A percentile compares a stretch with the other conserved stretches of the same genome.
These are phyloP conservation scores for Augiades crinisus DNA, from an alignment of 2,888 invertebrate genomes.

Conservation along the genomic window DNA sequence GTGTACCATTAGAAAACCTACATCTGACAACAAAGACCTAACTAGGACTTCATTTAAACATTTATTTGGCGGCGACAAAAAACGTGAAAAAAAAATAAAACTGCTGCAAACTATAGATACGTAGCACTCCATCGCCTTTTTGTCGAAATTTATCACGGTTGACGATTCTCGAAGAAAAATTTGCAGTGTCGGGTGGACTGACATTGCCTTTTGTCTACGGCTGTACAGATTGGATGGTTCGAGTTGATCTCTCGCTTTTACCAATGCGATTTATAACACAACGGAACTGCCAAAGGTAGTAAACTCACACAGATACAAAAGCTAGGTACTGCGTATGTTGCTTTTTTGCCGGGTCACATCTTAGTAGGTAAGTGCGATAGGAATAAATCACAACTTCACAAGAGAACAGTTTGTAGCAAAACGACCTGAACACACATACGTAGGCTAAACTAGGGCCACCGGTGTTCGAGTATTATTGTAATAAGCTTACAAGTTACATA, in stretches of 20 bases:
- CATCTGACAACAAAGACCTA: not conserved
- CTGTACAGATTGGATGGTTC: conserved; percentile 5
- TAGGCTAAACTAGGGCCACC: conserved; percentile 9
- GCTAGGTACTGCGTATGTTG: conserved; percentile 1
- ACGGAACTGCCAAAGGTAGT: conserved; percentile 5
- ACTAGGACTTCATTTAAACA: conserved; percentile 32
- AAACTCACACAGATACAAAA: too few species aligned
- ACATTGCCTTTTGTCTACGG: conserved; percentile 17
- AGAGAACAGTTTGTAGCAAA: conserved; percentile 1
- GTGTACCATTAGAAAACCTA: not conserved
- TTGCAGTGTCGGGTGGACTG: conserved; percentile 22
- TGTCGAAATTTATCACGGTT: conserved; percentile 29
- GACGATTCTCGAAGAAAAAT: conserved; percentile 30
- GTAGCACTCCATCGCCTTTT: conserved; percentile 29
- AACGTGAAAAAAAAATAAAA: conserved; percentile 3
- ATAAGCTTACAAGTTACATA: conserved; percentile 4
- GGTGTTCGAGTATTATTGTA: not conserved
- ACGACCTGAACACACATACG: conserved; percentile 13
- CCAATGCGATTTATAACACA: conserved; percentile 19
- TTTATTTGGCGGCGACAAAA: conserved; percentile 33
- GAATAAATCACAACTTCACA: conserved; percentile 21
- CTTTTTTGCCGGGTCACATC: conserved; percentile 13
- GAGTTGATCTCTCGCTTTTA: conserved; percentile 23
- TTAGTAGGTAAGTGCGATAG: conserved; percentile 16
- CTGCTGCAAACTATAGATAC: conserved; percentile 23